Conservation (phyloP, 2,113 vertebrate genomes). For the Otolemur garnettii region DNA sequence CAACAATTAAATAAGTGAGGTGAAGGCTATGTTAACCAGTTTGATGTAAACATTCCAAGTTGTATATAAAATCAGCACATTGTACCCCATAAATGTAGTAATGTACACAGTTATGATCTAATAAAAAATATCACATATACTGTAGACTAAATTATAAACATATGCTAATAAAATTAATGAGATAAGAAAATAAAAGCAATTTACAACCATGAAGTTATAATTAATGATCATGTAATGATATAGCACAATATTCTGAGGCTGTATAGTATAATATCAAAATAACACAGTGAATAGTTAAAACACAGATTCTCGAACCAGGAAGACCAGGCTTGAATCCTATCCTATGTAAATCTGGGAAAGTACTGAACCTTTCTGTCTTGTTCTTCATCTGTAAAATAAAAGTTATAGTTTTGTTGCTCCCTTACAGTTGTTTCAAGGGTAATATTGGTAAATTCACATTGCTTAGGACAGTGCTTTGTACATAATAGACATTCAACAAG, state of each 20-base stretch:
- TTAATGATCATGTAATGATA: slow-evolving; percentile 42
- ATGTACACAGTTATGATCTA: no score
- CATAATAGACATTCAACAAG: neutral
- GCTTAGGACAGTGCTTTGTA: neutral
- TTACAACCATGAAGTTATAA: slow-evolving; percentile 48
- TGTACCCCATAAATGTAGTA: no score
- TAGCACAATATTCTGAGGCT: slow-evolving; percentile 24
- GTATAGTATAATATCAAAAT: neutral
- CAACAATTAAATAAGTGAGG: no score
- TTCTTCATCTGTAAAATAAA: neutral
- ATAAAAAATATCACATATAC: neutral
- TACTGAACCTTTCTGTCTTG: slow-evolving; percentile 1
- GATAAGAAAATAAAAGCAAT: slow-evolving; percentile 53
- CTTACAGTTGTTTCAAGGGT: neutral
- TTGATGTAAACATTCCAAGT: no score
- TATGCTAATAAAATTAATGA: slow-evolving; percentile 58
- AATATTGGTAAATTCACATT: slow-evolving; percentile 17
- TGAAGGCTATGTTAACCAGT: no score
- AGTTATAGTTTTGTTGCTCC: neutral
- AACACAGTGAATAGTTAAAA: neutral
- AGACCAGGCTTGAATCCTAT: neutral
- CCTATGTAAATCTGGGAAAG: neutral
- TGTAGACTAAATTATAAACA: slow-evolving; percentile 27
- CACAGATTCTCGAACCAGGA: neutral
- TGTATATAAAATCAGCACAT: no score